Percentiles rank a stretch among this genome's conserved stretches.
Conservation (phyloP, 2,888 invertebrate genomes). For the Anodontia alba region DNA sequence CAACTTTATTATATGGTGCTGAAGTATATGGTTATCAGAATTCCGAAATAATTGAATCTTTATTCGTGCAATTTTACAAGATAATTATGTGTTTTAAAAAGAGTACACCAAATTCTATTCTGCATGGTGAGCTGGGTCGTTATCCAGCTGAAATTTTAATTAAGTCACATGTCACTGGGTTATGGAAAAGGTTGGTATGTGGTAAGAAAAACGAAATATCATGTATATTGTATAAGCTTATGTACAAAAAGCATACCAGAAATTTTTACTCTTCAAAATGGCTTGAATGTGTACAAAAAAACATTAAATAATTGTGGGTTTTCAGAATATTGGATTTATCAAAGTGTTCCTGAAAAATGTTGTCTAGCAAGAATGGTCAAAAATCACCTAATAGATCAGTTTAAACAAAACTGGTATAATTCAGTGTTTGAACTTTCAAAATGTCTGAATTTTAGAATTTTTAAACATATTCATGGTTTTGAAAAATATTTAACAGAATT, state of each 20-base stretch:
- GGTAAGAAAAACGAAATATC: not conserved
- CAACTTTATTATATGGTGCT: not conserved
- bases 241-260: not conserved
- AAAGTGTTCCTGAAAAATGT: conserved; percentile 2
- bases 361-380: not conserved
- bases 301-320: not conserved
- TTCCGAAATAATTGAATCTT: not conserved
- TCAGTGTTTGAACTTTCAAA: conserved; percentile 1
- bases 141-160: not conserved
- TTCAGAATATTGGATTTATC: conserved; percentile 1
- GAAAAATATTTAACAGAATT: not conserved
- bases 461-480: not conserved
- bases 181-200: not conserved
- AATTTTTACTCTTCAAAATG: not conserved
- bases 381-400: not conserved
- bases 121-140: not conserved
- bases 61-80: not conserved
- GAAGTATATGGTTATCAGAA: not conserved
- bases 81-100: conserved; percentile 3
- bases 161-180: not conserved
- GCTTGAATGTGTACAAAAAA: not conserved
- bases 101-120: conserved; percentile 1
- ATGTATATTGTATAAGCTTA: not conserved
- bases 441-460: not conserved
- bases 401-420: conserved; percentile 6